Percentiles rank a stretch among this genome's conserved stretches.
Evolutionary conservation across 2,888 invertebrate species (phyloP).

Genomic region (Amblyteles armatorius): DNA sequence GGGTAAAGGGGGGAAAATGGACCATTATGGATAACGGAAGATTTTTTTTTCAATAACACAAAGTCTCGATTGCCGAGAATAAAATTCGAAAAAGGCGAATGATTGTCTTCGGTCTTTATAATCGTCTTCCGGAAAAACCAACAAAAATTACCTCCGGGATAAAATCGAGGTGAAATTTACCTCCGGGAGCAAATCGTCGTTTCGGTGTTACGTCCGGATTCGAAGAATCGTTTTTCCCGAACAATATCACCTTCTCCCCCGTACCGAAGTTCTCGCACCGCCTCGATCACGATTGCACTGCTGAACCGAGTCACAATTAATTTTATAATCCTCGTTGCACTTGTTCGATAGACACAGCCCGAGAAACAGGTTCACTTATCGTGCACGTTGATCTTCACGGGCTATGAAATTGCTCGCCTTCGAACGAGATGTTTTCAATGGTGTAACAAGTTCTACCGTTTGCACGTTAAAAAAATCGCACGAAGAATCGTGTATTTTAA

Average conservation of each 20-base stretch:
- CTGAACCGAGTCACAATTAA: conserved; percentile 48
- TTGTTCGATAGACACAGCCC: conserved; percentile 33
- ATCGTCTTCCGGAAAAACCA: too few species aligned
- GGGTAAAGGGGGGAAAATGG: too few species aligned
- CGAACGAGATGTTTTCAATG: not conserved
- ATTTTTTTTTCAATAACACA: too few species aligned
- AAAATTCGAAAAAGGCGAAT: too few species aligned
- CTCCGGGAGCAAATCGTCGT: conserved; percentile 8
- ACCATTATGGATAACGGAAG: too few species aligned
- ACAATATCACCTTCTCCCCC: not conserved
- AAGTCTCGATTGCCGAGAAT: too few species aligned
- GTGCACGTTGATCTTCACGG: conserved; percentile 36
- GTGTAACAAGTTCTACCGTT: not conserved
- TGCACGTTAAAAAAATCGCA: not conserved
- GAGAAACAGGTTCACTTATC: conserved; percentile 48
- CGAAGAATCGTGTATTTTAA: not conserved
- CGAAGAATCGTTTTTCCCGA: conserved; percentile 8
- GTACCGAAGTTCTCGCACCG: conserved; percentile 19
- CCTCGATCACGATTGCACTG: conserved; percentile 54
- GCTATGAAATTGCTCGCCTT: conserved; percentile 2
- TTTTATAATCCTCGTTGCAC: conserved; percentile 61
- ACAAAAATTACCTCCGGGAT: not conserved
- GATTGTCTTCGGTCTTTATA: too few species aligned
- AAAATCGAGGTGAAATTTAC: conserved; percentile 39
- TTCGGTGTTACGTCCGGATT: conserved; percentile 7